These are phyloP conservation scores for Hypotaenidia okinawae DNA, from an alignment of 2,797 vertebrate species.

Conservation along the genomic window DNA sequence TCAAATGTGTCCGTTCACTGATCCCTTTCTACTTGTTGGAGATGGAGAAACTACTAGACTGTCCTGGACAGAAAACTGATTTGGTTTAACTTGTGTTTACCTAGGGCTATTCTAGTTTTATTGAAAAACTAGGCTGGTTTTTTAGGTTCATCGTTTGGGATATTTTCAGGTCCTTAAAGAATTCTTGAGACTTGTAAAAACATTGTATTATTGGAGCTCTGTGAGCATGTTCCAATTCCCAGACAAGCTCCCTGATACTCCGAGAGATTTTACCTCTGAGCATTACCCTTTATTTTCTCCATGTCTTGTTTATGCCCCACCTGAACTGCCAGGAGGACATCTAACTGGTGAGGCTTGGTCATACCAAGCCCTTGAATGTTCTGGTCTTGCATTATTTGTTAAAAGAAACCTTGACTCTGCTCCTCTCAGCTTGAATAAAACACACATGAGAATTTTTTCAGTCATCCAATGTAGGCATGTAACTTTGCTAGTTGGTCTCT, in stretches of 20 bases:
- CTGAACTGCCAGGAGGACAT: not conserved
- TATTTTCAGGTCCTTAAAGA: not conserved
- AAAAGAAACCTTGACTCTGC: not conserved
- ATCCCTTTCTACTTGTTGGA: not conserved
- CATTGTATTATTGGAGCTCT: not conserved
- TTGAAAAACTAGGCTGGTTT: not conserved
- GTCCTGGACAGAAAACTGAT: not conserved
- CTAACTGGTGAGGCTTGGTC: not conserved
- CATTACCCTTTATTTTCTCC: not conserved
- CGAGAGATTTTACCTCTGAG: not conserved
- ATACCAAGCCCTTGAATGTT: not conserved
- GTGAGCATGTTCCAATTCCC: not conserved
- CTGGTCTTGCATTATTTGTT: not conserved
- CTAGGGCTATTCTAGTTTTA: not conserved
- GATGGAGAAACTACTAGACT: not conserved
- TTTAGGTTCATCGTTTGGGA: not conserved
- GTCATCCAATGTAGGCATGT: not conserved
- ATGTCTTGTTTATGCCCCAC: accelerated
- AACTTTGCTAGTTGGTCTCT: not conserved
- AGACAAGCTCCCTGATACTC: not conserved
- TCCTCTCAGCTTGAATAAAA: not conserved
- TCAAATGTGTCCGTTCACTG: not conserved
- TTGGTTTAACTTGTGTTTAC: not conserved
- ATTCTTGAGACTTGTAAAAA: not conserved
- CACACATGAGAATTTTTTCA: not conserved